phyloP scores from a whole-genome alignment of 2,888 invertebrate species.

The Leptarthrus brevirostris region DNA sequence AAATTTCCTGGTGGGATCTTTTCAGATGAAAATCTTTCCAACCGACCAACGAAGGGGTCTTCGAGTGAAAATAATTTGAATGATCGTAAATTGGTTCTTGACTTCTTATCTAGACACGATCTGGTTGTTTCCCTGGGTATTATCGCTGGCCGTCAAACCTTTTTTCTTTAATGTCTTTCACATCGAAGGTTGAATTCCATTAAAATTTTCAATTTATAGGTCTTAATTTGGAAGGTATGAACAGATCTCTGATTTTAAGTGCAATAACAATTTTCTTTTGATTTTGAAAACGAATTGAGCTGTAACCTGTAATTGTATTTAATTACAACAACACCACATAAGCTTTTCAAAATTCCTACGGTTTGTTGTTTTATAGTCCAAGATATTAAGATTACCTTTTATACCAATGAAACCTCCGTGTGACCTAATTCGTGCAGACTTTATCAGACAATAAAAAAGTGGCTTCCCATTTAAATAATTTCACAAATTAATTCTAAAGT shows the following conservation, averaged over 20 bases:
- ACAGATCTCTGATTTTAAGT: too few species aligned
- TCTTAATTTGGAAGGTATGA: too few species aligned
- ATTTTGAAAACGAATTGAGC: too few species aligned
- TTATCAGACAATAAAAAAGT: too few species aligned
- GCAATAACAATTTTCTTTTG: too few species aligned
- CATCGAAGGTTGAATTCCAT: neutral
- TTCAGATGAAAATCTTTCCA: neutral
- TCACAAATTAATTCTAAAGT: constrained; percentile 26
- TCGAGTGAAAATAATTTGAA: constrained; percentile 26
- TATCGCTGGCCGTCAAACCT: constrained; percentile 8
- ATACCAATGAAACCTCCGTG: too few species aligned
- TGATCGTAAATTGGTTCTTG: constrained; percentile 16
- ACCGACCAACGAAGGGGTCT: neutral
- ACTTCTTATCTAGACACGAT: constrained; percentile 38
- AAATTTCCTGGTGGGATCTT: constrained; percentile 13
- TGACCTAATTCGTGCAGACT: too few species aligned
- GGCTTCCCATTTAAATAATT: neutral
- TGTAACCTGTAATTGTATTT: too few species aligned
- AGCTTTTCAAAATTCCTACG: too few species aligned
- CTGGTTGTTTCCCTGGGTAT: constrained; percentile 6
- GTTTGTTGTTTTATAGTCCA: too few species aligned
- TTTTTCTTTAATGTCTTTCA: constrained; percentile 11
- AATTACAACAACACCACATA: too few species aligned
- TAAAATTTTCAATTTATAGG: constrained; percentile 8
- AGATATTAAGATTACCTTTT: too few species aligned